phyloP scores from a whole-genome alignment of 2,113 vertebrate species.

The Hypocryptadius cinnamomeus region DNA sequence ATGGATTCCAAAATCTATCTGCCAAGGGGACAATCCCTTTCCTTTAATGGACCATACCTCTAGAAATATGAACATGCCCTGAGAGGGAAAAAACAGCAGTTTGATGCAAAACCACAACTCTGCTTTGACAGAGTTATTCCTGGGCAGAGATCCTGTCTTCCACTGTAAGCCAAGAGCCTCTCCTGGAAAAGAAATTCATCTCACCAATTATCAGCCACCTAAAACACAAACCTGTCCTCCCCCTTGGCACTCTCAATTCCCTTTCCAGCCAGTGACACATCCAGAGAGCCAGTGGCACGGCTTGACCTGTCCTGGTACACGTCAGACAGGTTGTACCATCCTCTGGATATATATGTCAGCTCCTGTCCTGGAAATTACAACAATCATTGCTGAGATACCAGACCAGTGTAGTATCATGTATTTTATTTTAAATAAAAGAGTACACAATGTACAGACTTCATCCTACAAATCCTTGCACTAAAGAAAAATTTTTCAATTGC shows the following conservation, averaged over 20 bases:
- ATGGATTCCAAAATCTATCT: neutral
- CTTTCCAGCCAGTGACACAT: neutral
- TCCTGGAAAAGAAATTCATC: neutral
- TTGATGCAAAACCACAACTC: neutral
- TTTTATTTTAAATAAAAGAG: neutral
- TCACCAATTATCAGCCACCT: neutral
- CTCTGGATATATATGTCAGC: neutral
- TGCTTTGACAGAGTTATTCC: neutral
- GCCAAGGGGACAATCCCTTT: neutral
- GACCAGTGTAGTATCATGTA: neutral
- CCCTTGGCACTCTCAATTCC: neutral
- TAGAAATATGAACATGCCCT: neutral
- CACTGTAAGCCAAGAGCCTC: neutral
- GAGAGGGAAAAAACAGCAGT: neutral
- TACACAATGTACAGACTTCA: neutral
- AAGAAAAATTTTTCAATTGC: neutral
- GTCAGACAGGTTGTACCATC: neutral
- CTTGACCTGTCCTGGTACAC: neutral
- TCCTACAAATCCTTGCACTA: neutral
- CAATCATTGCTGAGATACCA: neutral
- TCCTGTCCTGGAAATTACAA: neutral
- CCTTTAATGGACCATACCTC: neutral
- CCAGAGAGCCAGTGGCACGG: neutral
- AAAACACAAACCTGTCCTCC: neutral
- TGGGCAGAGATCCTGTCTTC: neutral